Evolutionary conservation across 2,888 invertebrate species (phyloP).

Genomic region (Apomyelois bistriatella): DNA sequence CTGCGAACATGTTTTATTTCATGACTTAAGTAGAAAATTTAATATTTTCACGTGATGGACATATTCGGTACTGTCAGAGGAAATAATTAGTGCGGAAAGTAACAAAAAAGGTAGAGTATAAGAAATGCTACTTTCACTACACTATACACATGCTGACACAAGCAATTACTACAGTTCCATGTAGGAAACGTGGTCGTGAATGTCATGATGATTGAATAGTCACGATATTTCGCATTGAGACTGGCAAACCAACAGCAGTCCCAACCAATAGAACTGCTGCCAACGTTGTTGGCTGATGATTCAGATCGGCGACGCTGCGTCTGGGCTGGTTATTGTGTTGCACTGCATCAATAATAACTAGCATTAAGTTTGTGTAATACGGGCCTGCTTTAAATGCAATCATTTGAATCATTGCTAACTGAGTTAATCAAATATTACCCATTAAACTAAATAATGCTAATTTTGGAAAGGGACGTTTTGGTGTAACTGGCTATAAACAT

Average conservation of each 20-base stretch:
- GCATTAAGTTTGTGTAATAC: constrained; percentile 38
- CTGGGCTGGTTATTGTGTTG: constrained; percentile 55
- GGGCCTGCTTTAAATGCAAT: constrained; percentile 14
- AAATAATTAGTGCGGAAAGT: too few relatives aligned
- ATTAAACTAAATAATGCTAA: not conserved
- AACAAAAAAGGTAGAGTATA: not conserved
- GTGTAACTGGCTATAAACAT: too few relatives aligned
- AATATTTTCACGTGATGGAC: too few relatives aligned
- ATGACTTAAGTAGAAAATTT: too few relatives aligned
- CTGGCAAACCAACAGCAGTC: constrained; percentile 22
- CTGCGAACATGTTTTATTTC: too few relatives aligned
- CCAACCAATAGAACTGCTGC: constrained; percentile 43
- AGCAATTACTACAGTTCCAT: not conserved
- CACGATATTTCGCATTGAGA: constrained; percentile 4
- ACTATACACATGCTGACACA: not conserved
- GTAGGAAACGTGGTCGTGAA: constrained; percentile 14
- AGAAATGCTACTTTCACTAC: not conserved
- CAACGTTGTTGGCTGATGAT: constrained; percentile 52
- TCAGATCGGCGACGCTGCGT: constrained; percentile 64
- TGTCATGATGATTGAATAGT: constrained; percentile 10
- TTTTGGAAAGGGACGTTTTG: not conserved
- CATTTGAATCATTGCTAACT: not conserved
- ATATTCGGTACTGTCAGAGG: too few relatives aligned
- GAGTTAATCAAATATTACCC: constrained; percentile 6
- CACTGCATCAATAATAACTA: constrained; percentile 56